Evolutionary conservation across 2,113 vertebrate genomes (phyloP).

Genomic region (Gymnobelideus leadbeateri): DNA sequence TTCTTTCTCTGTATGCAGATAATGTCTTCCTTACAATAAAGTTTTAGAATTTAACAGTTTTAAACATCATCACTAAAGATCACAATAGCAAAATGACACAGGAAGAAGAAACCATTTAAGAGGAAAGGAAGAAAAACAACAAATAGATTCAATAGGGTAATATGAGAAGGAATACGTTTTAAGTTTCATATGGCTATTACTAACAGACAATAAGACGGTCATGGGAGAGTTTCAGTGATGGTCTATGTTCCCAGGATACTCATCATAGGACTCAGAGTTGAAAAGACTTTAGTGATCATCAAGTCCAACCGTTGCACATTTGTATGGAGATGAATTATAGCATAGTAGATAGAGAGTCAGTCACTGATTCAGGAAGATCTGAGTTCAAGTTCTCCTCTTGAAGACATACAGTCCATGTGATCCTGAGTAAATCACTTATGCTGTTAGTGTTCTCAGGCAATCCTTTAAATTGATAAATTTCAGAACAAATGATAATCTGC

Average conservation of each 20-base stretch:
- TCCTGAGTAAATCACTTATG: neutral
- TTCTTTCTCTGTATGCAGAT: neutral
- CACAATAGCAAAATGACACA: neutral
- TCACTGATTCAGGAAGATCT: neutral
- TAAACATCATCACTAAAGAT: neutral
- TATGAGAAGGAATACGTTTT: neutral
- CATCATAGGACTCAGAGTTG: neutral
- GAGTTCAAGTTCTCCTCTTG: neutral
- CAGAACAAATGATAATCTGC: neutral
- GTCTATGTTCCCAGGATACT: neutral
- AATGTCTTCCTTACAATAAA: neutral
- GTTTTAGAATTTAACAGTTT: neutral
- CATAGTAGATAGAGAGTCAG: neutral
- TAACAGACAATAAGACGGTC: neutral
- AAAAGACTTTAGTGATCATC: too few relatives aligned
- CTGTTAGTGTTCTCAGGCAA: neutral
- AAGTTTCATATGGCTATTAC: neutral
- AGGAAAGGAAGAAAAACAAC: neutral
- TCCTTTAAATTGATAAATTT: neutral
- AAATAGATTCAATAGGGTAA: neutral
- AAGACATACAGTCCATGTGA: neutral
- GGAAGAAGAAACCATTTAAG: constrained; percentile 41
- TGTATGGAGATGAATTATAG: neutral
- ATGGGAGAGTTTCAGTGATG: neutral
- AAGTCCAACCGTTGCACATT: neutral